A percentile compares a stretch with the other conserved stretches of the same genome.
These are phyloP conservation scores for Tautogolabrus adspersus DNA, from an alignment of 2,113 vertebrate genomes.

Conservation along the genomic window DNA sequence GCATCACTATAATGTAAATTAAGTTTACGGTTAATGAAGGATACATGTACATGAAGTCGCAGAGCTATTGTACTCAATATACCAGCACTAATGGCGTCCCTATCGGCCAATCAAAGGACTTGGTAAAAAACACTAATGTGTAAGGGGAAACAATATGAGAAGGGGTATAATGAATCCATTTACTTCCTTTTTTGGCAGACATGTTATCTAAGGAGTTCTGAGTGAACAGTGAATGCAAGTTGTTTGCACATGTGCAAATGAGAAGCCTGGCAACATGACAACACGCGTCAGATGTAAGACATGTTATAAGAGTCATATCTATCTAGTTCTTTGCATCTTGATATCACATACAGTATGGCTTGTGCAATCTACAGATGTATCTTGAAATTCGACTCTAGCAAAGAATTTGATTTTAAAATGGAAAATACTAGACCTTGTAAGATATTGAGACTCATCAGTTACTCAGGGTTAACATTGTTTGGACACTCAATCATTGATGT, in stretches of 20 bases:
- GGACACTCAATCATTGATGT: slow-evolving; percentile 9
- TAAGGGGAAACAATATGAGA: neutral
- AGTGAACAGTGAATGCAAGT: neutral
- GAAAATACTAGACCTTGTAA: neutral
- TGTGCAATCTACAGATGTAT: neutral
- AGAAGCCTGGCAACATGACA: no score
- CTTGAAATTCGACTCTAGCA: neutral
- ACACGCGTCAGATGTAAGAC: no score
- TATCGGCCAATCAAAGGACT: no score
- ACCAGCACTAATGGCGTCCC: no score
- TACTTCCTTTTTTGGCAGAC: neutral
- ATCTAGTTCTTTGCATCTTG: neutral
- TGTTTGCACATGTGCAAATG: no score
- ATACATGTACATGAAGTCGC: no score
- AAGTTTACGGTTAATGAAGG: no score
- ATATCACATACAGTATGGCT: neutral
- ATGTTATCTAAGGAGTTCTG: neutral
- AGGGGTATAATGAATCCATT: neutral
- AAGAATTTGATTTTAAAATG: no score
- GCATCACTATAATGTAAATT: no score
- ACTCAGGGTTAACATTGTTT: neutral
- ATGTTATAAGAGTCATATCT: no score
- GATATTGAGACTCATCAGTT: neutral
- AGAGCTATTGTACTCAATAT: neutral
- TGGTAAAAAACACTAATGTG: neutral